A percentile compares a stretch with the other conserved stretches of the same genome.
Evolutionary conservation across 2,113 vertebrate species (phyloP).

Genomic region (Melanostigma gelatinosum): DNA sequence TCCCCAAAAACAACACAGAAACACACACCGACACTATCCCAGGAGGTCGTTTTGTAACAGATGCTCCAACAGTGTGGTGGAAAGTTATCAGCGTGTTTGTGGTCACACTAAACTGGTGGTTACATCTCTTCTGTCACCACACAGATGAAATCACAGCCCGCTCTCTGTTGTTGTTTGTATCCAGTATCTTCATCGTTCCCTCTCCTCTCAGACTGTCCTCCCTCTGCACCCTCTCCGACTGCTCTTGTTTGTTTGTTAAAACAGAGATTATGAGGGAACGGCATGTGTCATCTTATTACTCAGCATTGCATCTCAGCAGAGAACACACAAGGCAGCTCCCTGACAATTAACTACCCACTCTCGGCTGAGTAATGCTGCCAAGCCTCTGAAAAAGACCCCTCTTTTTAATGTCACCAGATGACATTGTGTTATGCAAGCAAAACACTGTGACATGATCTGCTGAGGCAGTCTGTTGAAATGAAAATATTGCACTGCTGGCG

Average conservation of each 20-base stretch:
- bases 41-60: not conserved
- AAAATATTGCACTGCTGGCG: slow-evolving; percentile 61
- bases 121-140: slow-evolving; percentile 20
- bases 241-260: slow-evolving; percentile 69
- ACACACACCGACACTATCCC: not conserved
- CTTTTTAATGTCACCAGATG: slow-evolving; percentile 75
- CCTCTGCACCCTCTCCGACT: slow-evolving; percentile 9
- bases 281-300: slow-evolving; percentile 75
- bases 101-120: slow-evolving; percentile 26
- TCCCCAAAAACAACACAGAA: not conserved
- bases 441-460: slow-evolving; percentile 72
- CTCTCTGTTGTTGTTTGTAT: slow-evolving; percentile 26
- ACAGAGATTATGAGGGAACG: slow-evolving; percentile 62
- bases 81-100: slow-evolving; percentile 26
- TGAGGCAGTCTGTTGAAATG: slow-evolving; percentile 62
- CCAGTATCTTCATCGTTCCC: not conserved
- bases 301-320: slow-evolving; percentile 68
- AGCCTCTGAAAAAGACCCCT: slow-evolving; percentile 70
- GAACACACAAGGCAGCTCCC: slow-evolving; percentile 70
- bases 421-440: slow-evolving; percentile 75
- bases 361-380: slow-evolving; percentile 61
- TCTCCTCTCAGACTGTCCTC: not conserved
- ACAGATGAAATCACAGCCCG: slow-evolving; percentile 35
- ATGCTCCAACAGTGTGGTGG: slow-evolving; percentile 13
- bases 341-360: slow-evolving; percentile 81